Conservation (phyloP, 2,797 vertebrate species). For the Brachyalestes nurse region DNA sequence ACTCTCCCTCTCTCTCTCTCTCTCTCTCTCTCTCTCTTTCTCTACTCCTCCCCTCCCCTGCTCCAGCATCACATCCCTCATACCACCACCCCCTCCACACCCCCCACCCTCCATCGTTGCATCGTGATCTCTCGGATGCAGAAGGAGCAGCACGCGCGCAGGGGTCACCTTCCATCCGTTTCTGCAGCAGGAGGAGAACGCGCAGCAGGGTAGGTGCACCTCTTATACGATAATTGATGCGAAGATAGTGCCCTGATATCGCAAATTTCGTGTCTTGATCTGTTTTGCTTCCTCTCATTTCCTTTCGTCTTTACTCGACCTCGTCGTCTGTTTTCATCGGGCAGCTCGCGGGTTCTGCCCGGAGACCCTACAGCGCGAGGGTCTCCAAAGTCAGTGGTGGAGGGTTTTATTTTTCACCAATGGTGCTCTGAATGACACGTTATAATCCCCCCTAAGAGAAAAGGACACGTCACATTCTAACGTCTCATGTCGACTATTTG, state of each 20-base stretch:
- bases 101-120: conserved; percentile 16
- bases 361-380: background rate
- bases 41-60: background rate
- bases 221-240: background rate
- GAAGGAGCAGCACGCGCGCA: conserved; percentile 28
- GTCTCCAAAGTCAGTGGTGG: background rate
- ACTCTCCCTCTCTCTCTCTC: background rate
- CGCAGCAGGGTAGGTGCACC: conserved; percentile 10
- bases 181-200: conserved; percentile 24
- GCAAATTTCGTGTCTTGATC: background rate
- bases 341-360: background rate
- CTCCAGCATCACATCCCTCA: background rate
- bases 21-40: too few species aligned
- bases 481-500: too few species aligned
- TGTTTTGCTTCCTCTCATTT: background rate
- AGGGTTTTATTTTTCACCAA: too few species aligned
- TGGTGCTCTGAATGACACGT: too few species aligned
- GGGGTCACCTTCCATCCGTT: conserved; percentile 43
- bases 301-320: background rate
- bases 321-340: background rate
- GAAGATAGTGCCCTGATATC: too few species aligned
- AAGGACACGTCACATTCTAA: too few species aligned
- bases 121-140: conserved; percentile 41
- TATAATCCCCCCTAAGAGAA: too few species aligned
- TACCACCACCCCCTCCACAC: background rate